A percentile compares a stretch with the other conserved stretches of the same genome.
These are phyloP conservation scores for Pollicipes pollicipes DNA, from an alignment of 1,140 invertebrate species.

Conservation along the genomic window DNA sequence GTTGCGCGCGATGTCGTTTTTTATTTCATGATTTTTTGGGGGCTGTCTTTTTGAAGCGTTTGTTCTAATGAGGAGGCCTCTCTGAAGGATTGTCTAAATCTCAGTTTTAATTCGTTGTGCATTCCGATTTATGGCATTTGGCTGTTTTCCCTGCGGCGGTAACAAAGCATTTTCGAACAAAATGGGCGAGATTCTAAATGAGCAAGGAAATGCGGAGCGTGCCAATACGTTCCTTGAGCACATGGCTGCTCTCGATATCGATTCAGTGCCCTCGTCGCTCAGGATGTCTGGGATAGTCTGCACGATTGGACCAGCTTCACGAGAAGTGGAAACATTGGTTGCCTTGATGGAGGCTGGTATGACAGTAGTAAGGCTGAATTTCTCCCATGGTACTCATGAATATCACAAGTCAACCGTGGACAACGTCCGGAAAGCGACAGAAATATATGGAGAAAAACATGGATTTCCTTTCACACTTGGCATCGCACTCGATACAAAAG, in stretches of 20 bases:
- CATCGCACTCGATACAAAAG: slow-evolving; percentile 94
- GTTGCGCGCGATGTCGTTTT: background rate
- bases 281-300: slow-evolving; percentile 93
- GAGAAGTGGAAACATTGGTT: slow-evolving; percentile 61
- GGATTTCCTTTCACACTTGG: slow-evolving; percentile 65
- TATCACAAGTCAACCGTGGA: slow-evolving; percentile 80
- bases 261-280: slow-evolving; percentile 58
- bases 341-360: slow-evolving; percentile 97
- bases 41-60: background rate
- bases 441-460: slow-evolving; percentile 51
- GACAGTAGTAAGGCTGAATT: slow-evolving; percentile 95
- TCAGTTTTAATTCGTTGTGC: background rate
- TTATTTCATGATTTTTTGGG: background rate
- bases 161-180: background rate
- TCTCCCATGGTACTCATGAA: slow-evolving; percentile 92
- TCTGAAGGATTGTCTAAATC: background rate
- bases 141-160: background rate
- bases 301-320: slow-evolving; percentile 89
- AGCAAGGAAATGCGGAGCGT: slow-evolving; percentile 16
- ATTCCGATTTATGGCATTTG: slow-evolving; percentile 3
- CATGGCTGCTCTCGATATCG: slow-evolving; percentile 52
- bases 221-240: slow-evolving; percentile 19
- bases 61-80: too few species aligned
- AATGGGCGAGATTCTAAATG: slow-evolving; percentile 8
- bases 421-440: slow-evolving; percentile 68